Evolutionary conservation across 2,797 vertebrate species (phyloP), one percentile per base, ranked within the genome.

Genomic region (Falco concolor): DNA sequence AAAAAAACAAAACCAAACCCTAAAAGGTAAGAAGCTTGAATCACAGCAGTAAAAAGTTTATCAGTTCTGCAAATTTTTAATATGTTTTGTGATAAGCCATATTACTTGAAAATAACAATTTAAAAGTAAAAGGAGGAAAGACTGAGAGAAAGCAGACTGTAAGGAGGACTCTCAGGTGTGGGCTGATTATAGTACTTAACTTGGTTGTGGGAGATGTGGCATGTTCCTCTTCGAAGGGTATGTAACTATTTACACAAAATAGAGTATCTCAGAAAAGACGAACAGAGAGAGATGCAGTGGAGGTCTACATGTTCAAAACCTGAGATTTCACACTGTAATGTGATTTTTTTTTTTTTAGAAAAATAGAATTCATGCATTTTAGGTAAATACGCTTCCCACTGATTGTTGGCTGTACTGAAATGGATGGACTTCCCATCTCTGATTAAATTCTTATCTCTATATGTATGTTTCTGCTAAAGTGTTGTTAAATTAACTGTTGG

Each of bases 321-420:
- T 76, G 34, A 82, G 36, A 74, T 92, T 64, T 57, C 76, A 49
- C 16, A 50, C 28, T 16, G 44, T 18, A 40, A 84, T 78, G 27
- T 61, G 12, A 42, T 38, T 10, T 36, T 36, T 36, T 36, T 36
- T 36, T 36, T 64, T 57, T 25, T 12, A n/a, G n/a, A n/a, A n/a
- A 45, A 17, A 77, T 10, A 18, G 19, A 9, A 5, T 2, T 67
- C 2, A 7, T 27, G 8, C 2, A 4, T 77, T 2, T 36, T 53
- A 16, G 23, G 8, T 74, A 64, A 44, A 45, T 56, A 42, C 12
- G 10, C 23, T 76, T 72, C n/a, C 19, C 38, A 8, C 10, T 53
- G 42, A 75, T 13, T 11, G 3, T 5, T 81, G 57, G 3, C 8
- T 61, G 6, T 53, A 61, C 28, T 65, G 54, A 73, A 80, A 73